Percentiles rank a stretch among this genome's conserved stretches.
Evolutionary conservation across 30 jellyfish, hydroid and myxozoan genomes (phyloP).

Genomic region (Aurelia aurita): DNA sequence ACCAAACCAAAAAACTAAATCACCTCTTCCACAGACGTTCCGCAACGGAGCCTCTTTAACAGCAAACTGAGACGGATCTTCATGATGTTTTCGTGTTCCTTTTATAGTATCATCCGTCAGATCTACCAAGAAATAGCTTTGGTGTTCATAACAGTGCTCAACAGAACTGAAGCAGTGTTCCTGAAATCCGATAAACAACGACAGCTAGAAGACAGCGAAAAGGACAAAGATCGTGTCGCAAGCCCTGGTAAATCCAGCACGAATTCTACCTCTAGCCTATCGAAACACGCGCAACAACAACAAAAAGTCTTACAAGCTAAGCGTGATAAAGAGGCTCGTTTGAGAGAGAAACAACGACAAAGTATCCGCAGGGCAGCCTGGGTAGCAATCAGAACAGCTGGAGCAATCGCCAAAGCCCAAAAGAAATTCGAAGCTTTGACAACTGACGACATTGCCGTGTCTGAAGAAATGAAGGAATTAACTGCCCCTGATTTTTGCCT

Average conservation of each 20-base stretch:
- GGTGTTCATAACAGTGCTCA: constrained; percentile 28
- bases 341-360: constrained; percentile 64
- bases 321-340: constrained; percentile 70
- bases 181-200: constrained; percentile 55
- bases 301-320: constrained; percentile 57
- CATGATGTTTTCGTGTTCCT: background rate
- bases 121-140: constrained; percentile 71
- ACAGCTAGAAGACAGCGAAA: constrained; percentile 48
- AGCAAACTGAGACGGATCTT: no score
- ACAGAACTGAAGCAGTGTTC: constrained; percentile 30
- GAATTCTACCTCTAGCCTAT: constrained; percentile 1
- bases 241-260: constrained; percentile 57
- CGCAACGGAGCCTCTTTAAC: no score
- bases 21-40: no score
- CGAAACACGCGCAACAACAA: constrained; percentile 48
- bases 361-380: constrained; percentile 77
- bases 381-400: constrained; percentile 83
- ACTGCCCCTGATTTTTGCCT: constrained; percentile 48
- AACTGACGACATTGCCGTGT: constrained; percentile 41
- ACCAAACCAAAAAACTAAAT: no score
- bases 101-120: constrained; percentile 68
- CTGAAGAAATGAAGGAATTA: constrained; percentile 37
- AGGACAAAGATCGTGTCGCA: constrained; percentile 22
- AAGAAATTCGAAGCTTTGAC: constrained; percentile 62
- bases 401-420: constrained; percentile 89